Evolutionary conservation across 2,797 vertebrate species (phyloP), one percentile per base, ranked within the genome.

Genomic region (Moxostoma hubbsi): DNA sequence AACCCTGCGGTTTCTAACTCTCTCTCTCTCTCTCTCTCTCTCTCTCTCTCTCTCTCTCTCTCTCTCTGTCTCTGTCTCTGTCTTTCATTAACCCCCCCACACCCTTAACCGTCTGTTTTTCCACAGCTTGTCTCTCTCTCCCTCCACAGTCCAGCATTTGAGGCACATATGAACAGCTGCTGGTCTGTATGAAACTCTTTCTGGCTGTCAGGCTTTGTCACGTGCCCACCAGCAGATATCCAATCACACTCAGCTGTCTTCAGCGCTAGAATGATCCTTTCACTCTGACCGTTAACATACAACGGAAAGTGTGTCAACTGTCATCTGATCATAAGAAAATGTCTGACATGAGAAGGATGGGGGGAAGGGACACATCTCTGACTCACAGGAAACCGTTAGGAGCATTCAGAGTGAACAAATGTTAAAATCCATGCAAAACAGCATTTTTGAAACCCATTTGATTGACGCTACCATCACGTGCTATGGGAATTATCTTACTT

Each of bases 171-270:
- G 24, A 62, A 80, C 82, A 85, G 82, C 77, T 85, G 82, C 55
- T 49, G 43, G 36, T 57, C 55, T 11, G 53, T 53, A 53, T 71
- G 58, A 85, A 59, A 75, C 55, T 18, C 59, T 64, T n/a, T 75
- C 65, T 78, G 74, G 62, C 75, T 49, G 64, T 76, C 71, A 79
- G 73, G 79, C 71, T 49, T 79, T 65, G 36, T 11, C 61, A 10
- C 2, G 24, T 24, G 24, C 24, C 2, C 68, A 59, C 10, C 51
- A 84, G 65, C 79, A 43, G 63, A 86, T 79, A 72, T 59, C 55
- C 70, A 80, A 73, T 80, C 73, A 45, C 59, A 64, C 67, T 83
- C 77, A 71, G 73, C 73, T 80, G 84, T 82, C 80, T 82, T 16
- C 77, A 55, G 67, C 64, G 66, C 73, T 46, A 53, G 59, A 65